Evolutionary conservation across 2,797 vertebrate genomes (phyloP), one percentile per base, ranked within the genome.

Genomic region (Gobio occitaniae): DNA sequence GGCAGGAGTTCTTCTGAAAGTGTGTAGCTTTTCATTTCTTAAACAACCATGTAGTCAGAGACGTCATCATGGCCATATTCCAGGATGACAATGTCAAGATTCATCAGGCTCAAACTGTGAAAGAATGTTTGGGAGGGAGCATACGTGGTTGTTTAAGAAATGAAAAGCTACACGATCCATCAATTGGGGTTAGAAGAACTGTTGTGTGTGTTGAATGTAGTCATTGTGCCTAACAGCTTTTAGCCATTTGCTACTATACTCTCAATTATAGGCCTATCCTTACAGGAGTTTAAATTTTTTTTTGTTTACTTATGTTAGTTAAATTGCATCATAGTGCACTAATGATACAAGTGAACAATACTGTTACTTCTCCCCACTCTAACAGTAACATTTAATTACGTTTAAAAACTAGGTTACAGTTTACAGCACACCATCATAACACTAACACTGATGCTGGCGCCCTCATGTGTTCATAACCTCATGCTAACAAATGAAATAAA

Each of bases 381-480:
- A 6, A 72, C 25, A 47, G 32, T 41, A 41, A 41, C 3, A 32
- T 72, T 63, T 29, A 16, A 32, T 29, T 7, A 29, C 21, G 19
- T 44, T 78, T 54, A 41, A 50, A 79, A 21, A 65, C 10, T 29
- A 65, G 44, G 41, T 36, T 75, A 66, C 5, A 7, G 10, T 29
- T 50, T 19, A 4, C 21, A 61, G 56, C 21, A 11, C 17, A 19
- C 8, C 32, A 16, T 52, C 19, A 19, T 8, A 15, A 36, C 36
- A 47, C n/a, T 63, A 36, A 29, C 52, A 29, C 17, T 47, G 68
- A 50, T 74, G 69, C 44, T 82, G 41, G 69, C 56, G 70, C 70
- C 44, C 80, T 74, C 69, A 74, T 50, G 70, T 50, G 80, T 74
- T 82, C 54, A n/a, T n/a, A 82, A 48, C 6, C 38, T 61, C 48